phyloP scores from a whole-genome alignment of 1,140 invertebrate species.

The Hesperophylax magnus region DNA sequence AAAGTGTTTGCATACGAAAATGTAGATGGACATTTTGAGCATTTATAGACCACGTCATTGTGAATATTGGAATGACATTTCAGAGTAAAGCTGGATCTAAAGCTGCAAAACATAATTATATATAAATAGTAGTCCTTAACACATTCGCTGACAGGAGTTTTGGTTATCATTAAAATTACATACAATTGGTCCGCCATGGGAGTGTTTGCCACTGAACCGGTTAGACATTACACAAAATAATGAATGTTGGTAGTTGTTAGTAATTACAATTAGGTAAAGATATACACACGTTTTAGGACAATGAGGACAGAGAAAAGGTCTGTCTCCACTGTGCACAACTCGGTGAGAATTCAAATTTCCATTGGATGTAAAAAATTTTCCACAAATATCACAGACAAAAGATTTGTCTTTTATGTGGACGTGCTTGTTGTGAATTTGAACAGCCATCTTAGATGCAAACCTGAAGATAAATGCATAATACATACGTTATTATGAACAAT shows the following conservation, averaged over 20 bases:
- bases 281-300: slow-evolving; percentile 45
- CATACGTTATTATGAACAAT: too few relatives aligned
- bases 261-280: too few relatives aligned
- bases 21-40: slow-evolving; percentile 43
- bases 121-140: too few relatives aligned
- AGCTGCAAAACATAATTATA: too few relatives aligned
- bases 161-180: too few relatives aligned
- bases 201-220: too few relatives aligned
- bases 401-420: slow-evolving; percentile 45
- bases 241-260: too few relatives aligned
- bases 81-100: too few relatives aligned
- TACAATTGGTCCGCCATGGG: too few relatives aligned
- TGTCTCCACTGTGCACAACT: slow-evolving; percentile 42
- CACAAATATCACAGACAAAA: slow-evolving; percentile 53
- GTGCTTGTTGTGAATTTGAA: slow-evolving; percentile 44
- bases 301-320: slow-evolving; percentile 35
- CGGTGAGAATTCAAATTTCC: slow-evolving; percentile 50
- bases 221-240: too few relatives aligned
- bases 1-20: slow-evolving; percentile 44
- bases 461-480: slow-evolving; percentile 11
- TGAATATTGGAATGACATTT: slow-evolving; percentile 45
- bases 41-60: slow-evolving; percentile 40
- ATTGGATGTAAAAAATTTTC: slow-evolving; percentile 47
- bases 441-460: slow-evolving; percentile 44
- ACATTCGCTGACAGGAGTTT: too few relatives aligned